A percentile compares a stretch with the other conserved stretches of the same genome.
Evolutionary conservation across 2,888 invertebrate species (phyloP).

Genomic region (Conops quadrifasciatus): DNA sequence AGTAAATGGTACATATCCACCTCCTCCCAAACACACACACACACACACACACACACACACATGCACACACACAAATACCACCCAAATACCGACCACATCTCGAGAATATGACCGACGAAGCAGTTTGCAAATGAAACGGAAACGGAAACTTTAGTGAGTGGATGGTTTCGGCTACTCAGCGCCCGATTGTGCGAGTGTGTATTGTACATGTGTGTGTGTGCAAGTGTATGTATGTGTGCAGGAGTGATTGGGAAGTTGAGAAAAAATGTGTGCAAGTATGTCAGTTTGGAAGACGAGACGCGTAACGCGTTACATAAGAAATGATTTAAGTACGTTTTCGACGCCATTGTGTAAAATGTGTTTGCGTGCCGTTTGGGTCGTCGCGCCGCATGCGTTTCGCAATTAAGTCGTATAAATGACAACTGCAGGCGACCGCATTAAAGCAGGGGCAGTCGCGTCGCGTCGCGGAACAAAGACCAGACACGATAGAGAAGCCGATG

Average conservation of each 20-base stretch:
- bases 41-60: constrained; percentile 9
- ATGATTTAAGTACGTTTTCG: constrained; percentile 28
- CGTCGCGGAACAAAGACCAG: background rate
- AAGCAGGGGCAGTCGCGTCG: constrained; percentile 15
- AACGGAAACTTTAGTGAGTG: constrained; percentile 31
- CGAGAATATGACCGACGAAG: background rate
- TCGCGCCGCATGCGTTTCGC: constrained; percentile 27
- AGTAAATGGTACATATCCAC: constrained; percentile 6
- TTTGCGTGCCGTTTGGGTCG: background rate
- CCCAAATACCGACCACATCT: background rate
- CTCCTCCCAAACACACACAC: background rate
- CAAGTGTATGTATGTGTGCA: constrained; percentile 30
- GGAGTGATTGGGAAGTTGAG: background rate
- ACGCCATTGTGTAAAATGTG: constrained; percentile 25
- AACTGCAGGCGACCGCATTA: constrained; percentile 35
- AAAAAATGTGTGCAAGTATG: constrained; percentile 24
- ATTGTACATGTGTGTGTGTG: background rate
- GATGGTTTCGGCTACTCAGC: background rate
- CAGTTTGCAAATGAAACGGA: constrained; percentile 21
- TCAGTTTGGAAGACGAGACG: constrained; percentile 33
- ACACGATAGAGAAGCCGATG: background rate
- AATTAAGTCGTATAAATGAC: constrained; percentile 39
- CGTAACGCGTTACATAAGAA: constrained; percentile 19
- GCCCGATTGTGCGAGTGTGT: background rate
- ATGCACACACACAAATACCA: constrained; percentile 5